Evolutionary conservation across 2,113 vertebrate genomes (phyloP), one percentile per base, ranked within the genome.

Genomic region (Dasypus novemcinctus): DNA sequence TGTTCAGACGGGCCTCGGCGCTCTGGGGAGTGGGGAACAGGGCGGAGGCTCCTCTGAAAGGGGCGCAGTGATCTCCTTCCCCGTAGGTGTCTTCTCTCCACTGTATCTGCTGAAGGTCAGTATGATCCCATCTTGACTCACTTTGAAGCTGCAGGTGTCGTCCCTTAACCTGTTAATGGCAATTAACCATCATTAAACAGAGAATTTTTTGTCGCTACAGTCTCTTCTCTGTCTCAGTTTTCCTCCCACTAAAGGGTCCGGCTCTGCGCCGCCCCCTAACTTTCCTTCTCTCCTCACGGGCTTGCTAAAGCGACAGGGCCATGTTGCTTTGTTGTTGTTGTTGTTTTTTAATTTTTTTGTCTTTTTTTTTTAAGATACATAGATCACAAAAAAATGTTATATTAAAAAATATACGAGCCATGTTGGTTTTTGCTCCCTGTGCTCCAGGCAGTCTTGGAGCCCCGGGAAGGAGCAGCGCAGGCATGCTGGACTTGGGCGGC

Each of bases 401-500:
- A n/a, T n/a, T n/a, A n/a, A n/a, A n/a, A n/a, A n/a, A n/a, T n/a
- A n/a, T n/a, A n/a, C n/a, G n/a, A n/a, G 54, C 78, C 89, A 46
- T 95, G 36, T 93, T 95, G 97, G 4, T 81, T 63, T 75, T 94
- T 85, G 29, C 96, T 95, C 87, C 13, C 38, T 95, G 11, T 61
- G 3, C 97, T 98, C 46, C 93, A 99, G 99, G 99, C 88, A 98
- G 97, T 92, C 98, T 99, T 66, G 98, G 98, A 38, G 90, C 97
- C 23, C 91, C 98, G 0, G 98, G 97, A 95, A 98, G 95, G 43
- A 98, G 97, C 97, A 99, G 98, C 2, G 99, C 99, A 59, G 99
- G 99, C 76, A 99, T 99, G 98, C 97, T 99, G 98, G 99, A 99
- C 96, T 97, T 99, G 96, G 99, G 99, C 31, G 99, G 99, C 5